phyloP scores from a whole-genome alignment of 1,140 invertebrate genomes.

The Hyphantria cunea region DNA sequence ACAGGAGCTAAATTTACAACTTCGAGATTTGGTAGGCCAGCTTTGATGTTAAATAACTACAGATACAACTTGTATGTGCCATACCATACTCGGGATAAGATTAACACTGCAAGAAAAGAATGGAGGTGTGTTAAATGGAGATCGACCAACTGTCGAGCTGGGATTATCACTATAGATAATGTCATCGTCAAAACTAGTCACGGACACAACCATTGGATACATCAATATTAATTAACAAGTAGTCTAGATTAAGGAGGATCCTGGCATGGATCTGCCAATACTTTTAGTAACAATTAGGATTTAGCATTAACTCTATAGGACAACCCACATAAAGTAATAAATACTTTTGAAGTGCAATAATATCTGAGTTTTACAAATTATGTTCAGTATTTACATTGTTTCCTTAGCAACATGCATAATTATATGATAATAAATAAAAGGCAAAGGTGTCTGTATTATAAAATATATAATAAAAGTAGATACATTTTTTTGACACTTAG shows the following conservation, averaged over 20 bases:
- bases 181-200: conserved; percentile 26
- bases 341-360: no score
- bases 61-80: conserved; percentile 29
- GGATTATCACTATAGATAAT: conserved; percentile 35
- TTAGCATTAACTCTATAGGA: no score
- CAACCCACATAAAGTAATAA: no score
- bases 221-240: background rate
- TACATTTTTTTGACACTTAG: no score
- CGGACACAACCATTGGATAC: conserved; percentile 28
- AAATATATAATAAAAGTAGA: no score
- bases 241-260: background rate
- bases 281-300: no score
- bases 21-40: conserved; percentile 34
- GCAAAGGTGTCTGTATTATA: no score
- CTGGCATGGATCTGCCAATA: no score
- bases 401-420: no score
- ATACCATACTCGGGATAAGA: background rate
- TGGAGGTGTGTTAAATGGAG: conserved; percentile 33
- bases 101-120: background rate
- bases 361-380: no score
- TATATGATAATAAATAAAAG: no score
- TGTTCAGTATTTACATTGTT: no score
- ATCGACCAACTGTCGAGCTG: conserved; percentile 39
- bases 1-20: background rate
- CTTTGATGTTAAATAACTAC: conserved; percentile 31